Evolutionary conservation across 2,888 invertebrate genomes (phyloP), one percentile per base, ranked within the genome.

Genomic region (Deilephila porcellus): DNA sequence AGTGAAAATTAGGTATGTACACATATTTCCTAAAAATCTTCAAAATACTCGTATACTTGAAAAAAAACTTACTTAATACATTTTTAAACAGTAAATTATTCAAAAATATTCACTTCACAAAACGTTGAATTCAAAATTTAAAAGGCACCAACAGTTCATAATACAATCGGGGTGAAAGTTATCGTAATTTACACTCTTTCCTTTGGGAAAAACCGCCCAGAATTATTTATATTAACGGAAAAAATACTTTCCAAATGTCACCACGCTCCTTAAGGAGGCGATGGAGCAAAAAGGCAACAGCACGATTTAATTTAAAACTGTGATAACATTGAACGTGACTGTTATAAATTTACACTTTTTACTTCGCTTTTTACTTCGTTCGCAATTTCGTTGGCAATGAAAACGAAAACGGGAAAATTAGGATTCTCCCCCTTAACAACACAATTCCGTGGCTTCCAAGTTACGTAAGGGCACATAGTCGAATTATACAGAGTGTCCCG

Each of bases 241-340:
- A 17, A 67, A 67, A 67, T 29, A 62, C 17, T 67, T 67, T 67
- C 7, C 17, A 67, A 52, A 67, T 52, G 67, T 67, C 67, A 67
- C 52, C 67, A 45, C 17, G 17, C 67, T 67, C 67, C 67, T 67
- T 67, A 72, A 72, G 63, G 34, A 72, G 25, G 63, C 37, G n/a
- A 59, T 19, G 20, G 19, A 1, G 60, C 53, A 56, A 63, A 73
- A 85, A 87, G 86, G 84, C 82, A 81, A 85, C 82, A 82, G 75
- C 81, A 86, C 82, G 79, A 81, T 87, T 86, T 86, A 86, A 89
- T 89, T 87, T 86, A 85, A 87, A 87, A 89, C 81, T 86, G 86
- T 84, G 85, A 86, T 87, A 87, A 86, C 87, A 86, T 85, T 84
- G 85, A 86, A 88, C 90, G 90, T 92, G 90, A 83, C 85, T 82